phyloP scores from a whole-genome alignment of 2,888 invertebrate species.

The Sericinus montela region DNA sequence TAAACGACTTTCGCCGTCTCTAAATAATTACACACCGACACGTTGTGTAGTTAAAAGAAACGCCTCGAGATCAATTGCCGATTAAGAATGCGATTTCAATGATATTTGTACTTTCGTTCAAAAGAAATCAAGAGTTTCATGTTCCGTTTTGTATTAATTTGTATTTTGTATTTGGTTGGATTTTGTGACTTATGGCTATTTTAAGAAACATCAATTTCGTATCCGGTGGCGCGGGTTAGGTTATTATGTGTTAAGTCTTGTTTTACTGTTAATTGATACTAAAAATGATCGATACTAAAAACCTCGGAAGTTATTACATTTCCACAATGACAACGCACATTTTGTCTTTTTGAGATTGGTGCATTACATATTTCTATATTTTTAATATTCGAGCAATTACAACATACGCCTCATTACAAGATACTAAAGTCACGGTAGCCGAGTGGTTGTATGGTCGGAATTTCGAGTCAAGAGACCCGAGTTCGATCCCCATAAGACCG shows the following conservation, averaged over 20 bases:
- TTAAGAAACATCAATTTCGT: conserved; percentile 1
- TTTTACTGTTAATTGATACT: conserved; percentile 2
- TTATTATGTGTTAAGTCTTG: background rate
- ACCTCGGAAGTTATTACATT: background rate
- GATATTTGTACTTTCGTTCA: conserved; percentile 23
- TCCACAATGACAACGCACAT: too few species aligned
- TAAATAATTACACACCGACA: conserved; percentile 14
- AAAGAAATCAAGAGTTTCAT: conserved; percentile 31
- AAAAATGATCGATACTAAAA: conserved; percentile 3
- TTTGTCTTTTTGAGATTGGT: too few species aligned
- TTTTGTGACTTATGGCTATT: conserved; percentile 1
- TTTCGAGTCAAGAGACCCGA: too few species aligned
- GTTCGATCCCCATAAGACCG: too few species aligned
- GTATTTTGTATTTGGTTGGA: conserved; percentile 25
- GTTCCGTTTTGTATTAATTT: conserved; percentile 32
- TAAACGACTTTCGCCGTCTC: conserved; percentile 8
- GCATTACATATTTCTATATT: too few species aligned
- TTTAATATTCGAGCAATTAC: too few species aligned
- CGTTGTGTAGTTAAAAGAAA: conserved; percentile 23
- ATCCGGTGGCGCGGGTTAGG: background rate
- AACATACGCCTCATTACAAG: too few species aligned
- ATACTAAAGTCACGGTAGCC: too few species aligned
- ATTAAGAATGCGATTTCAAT: conserved; percentile 22
- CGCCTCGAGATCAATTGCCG: conserved; percentile 23
- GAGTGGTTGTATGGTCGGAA: too few species aligned